A percentile compares a stretch with the other conserved stretches of the same genome.
phyloP scores from a whole-genome alignment of 2,113 vertebrate species.

The Peucedramus taeniatus region DNA sequence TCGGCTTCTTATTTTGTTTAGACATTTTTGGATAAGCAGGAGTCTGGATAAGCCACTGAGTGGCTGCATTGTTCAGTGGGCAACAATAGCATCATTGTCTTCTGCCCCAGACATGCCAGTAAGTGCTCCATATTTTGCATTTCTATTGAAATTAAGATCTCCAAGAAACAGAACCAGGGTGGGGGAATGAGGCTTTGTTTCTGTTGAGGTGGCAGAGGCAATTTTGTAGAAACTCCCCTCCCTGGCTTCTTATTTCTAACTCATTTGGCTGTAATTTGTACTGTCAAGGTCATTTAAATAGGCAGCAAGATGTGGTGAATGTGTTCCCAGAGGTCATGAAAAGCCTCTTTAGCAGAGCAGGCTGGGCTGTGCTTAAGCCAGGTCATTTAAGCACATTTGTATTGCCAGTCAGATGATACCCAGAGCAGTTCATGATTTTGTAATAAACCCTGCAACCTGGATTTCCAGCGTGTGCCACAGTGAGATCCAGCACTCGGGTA shows the following conservation, averaged over 20 bases:
- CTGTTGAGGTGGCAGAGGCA: neutral
- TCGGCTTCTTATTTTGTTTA: neutral
- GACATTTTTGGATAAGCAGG: neutral
- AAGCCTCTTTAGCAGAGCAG: conserved; percentile 55
- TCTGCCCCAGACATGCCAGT: conserved; percentile 31
- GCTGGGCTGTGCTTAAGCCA: conserved; percentile 33
- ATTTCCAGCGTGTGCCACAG: neutral
- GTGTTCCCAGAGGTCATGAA: conserved; percentile 61
- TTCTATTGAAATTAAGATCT: conserved; percentile 47
- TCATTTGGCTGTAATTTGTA: conserved; percentile 43
- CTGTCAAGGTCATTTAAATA: conserved; percentile 63
- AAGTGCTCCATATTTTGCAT: conserved; percentile 39
- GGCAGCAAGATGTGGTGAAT: conserved; percentile 12
- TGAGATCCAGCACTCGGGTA: neutral
- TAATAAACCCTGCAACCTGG: conserved; percentile 5
- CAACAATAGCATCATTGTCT: conserved; percentile 34
- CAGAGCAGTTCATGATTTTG: conserved; percentile 5
- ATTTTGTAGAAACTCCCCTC: neutral
- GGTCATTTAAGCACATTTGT: conserved; percentile 58
- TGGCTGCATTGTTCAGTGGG: conserved; percentile 17
- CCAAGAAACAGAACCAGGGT: neutral
- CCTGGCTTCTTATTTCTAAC: conserved; percentile 13
- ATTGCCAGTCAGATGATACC: conserved; percentile 21
- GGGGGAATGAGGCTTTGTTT: conserved; percentile 11
- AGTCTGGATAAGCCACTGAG: conserved; percentile 10